phyloP scores from a whole-genome alignment of 2,888 invertebrate genomes.

The Ephialtes manifestator region DNA sequence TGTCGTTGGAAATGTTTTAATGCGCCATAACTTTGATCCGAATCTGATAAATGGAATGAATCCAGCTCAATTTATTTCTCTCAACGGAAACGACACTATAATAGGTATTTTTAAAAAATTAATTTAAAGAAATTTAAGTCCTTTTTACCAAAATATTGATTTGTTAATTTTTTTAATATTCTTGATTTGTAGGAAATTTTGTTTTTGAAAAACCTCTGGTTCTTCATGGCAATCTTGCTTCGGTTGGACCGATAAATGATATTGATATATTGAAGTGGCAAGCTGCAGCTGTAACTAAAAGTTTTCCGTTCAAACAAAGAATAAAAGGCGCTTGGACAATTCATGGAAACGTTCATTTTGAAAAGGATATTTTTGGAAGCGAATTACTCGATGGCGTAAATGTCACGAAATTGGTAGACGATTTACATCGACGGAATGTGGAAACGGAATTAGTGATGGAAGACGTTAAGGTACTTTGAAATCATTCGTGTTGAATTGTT shows the following conservation, averaged over 20 bases:
- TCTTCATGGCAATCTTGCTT: slow-evolving; percentile 70
- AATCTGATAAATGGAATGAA: slow-evolving; percentile 74
- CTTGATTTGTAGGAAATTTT: slow-evolving; percentile 73
- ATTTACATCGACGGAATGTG: slow-evolving; percentile 72
- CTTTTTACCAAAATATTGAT: neutral
- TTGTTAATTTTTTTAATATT: neutral
- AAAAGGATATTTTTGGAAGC: slow-evolving; percentile 80
- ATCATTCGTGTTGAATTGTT: neutral
- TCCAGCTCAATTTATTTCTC: slow-evolving; percentile 68
- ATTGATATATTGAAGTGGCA: slow-evolving; percentile 75
- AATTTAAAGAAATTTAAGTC: neutral
- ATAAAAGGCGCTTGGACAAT: slow-evolving; percentile 87
- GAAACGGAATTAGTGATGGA: slow-evolving; percentile 50
- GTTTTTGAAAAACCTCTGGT: slow-evolving; percentile 73
- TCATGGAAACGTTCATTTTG: slow-evolving; percentile 83
- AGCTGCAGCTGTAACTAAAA: slow-evolving; percentile 69
- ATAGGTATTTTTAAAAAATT: slow-evolving; percentile 70
- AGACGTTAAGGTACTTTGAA: slow-evolving; percentile 60
- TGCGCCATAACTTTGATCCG: slow-evolving; percentile 74
- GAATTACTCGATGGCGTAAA: slow-evolving; percentile 82
- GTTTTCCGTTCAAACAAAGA: slow-evolving; percentile 79
- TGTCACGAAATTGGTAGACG: slow-evolving; percentile 77
- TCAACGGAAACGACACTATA: slow-evolving; percentile 71
- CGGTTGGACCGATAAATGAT: slow-evolving; percentile 72
- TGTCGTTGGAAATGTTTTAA: slow-evolving; percentile 72